Evolutionary conservation across 2,888 invertebrate genomes (phyloP).

Genomic region (Aporophyla lueneburgensis): DNA sequence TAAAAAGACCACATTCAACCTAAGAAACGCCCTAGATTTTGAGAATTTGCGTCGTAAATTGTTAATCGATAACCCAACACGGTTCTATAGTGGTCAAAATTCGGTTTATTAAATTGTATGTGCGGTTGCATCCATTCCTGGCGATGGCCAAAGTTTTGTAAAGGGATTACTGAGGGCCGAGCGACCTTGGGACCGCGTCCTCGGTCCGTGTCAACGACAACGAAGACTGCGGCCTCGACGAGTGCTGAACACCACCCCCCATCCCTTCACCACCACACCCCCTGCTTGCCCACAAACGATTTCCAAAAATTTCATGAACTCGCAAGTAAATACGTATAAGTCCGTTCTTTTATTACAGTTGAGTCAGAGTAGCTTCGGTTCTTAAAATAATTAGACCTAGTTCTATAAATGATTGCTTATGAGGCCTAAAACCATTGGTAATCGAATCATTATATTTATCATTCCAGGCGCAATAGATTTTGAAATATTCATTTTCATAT

Average conservation of each 20-base stretch:
- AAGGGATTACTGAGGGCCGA: slow-evolving; percentile 71
- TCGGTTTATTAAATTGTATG: slow-evolving; percentile 34
- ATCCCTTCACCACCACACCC: slow-evolving; percentile 61
- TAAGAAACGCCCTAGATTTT: neutral
- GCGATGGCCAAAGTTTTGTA: slow-evolving; percentile 64
- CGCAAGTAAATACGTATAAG: slow-evolving; percentile 31
- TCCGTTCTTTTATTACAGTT: neutral
- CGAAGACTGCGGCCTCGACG: slow-evolving; percentile 78
- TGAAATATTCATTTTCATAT: slow-evolving; percentile 3
- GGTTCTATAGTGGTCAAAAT: neutral
- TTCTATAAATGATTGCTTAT: neutral
- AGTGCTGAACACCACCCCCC: slow-evolving; percentile 72
- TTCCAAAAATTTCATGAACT: slow-evolving; percentile 79
- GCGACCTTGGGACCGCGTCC: slow-evolving; percentile 87
- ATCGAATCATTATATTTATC: neutral
- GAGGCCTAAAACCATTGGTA: neutral
- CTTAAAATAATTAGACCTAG: slow-evolving; percentile 1
- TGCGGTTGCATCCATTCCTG: slow-evolving; percentile 64
- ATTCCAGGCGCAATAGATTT: neutral
- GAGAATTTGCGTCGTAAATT: neutral
- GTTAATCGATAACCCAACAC: neutral
- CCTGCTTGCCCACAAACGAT: slow-evolving; percentile 66
- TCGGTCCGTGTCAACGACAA: slow-evolving; percentile 88
- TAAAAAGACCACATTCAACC: neutral
- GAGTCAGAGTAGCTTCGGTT: neutral